Base-by-base conservation (phyloP, 2,888 invertebrate genomes). In the Ornithoptera priamus region DNA sequence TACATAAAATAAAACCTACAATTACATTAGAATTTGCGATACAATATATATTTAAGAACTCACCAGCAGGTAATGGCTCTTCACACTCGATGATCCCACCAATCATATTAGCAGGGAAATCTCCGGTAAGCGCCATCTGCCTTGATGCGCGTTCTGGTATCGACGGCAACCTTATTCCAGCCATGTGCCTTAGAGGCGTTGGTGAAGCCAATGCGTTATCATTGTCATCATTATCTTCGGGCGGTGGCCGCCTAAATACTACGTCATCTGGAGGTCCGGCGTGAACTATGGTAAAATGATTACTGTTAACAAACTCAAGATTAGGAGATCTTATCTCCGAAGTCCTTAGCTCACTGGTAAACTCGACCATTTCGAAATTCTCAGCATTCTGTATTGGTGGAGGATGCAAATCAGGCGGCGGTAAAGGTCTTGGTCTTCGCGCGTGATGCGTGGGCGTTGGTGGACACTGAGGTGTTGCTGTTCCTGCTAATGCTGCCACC, bases 401-500 rank as follows among this genome's bases (percentile, higher is more conserved):
- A 0, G 93, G 93, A 71, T 94, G 93, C 46, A 94, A 81, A 65
- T 92, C 93, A 0, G 94, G 93, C 0, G 92, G 92, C 0, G 94
- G 94, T 74, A 94, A 87, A 20, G 94, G 94, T 72, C 95, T 92
- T 10, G 95, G 93, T 62, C 95, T 94, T 59, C 96, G 93, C 0
- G 97, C 96, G 80, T 97, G 97, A 85, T 97, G 97, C 0, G 97
- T 97, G 0, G 97, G 97, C 0, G 97, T 97, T 0, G 97, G 97
- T 4, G 97, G 97, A 80, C 97, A 97, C 73, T 97, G 95, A 0
- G 95, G 94, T 59, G 91, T 87, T 0, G 93, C 91, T 63, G 88
- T 80, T 0, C 95, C 93, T n/a, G 93, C 92, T 62, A 94, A 85
- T 53, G 93, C 93, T 0, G 93, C 93, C 50, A 95, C 94, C 64